Evolutionary conservation across 2,888 invertebrate species (phyloP), one percentile per base, ranked within the genome.

Genomic region (Drosophila robusta): DNA sequence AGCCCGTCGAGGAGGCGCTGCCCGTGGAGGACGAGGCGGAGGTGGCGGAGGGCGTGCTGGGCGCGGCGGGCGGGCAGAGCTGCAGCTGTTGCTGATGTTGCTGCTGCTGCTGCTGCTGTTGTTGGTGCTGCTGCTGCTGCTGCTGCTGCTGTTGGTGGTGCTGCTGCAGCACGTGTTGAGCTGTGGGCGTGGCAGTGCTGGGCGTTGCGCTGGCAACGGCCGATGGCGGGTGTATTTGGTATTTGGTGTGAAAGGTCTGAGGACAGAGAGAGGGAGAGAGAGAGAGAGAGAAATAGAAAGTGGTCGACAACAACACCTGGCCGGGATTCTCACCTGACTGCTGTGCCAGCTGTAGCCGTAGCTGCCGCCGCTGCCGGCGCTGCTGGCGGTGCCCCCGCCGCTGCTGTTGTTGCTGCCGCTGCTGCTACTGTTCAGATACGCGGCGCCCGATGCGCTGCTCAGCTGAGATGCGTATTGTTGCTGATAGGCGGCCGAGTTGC

Each of bases 11-110:
- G 91, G 93, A 70, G 52, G 65, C 73, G 45, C 80, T 75, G 56
- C 85, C 93, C 77, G 94, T 93, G 42, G 94, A 93, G 51, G 90
- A 39, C 8, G 54, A 93, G 66, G 78, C 85, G 24, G 87, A 87
- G 7, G 84, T 81, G 58, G 89, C 85, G 1, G 88, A 87, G 24
- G 85, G 89, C n/a, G 89, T 89, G 68, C 78, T 89, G 54, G 89
- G 89, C 38, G 89, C 90, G 45, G 90, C 91, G 54, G 90, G 90
- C 68, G 90, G 90, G 66, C 90, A 91, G 22, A 90, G 87, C 67
- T 90, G 83, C 79, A 90, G 69, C 75, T 86, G 89, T 65, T 89
- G 83, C 32, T 78, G 87, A 22, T 82, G 79, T 45, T 78, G 72
- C 45, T 75, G 78, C 54, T 87, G 85, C 62, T 87, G 88, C 68